These are phyloP conservation scores for Furcula furcula DNA, from an alignment of 2,888 invertebrate species.

Conservation along the genomic window DNA sequence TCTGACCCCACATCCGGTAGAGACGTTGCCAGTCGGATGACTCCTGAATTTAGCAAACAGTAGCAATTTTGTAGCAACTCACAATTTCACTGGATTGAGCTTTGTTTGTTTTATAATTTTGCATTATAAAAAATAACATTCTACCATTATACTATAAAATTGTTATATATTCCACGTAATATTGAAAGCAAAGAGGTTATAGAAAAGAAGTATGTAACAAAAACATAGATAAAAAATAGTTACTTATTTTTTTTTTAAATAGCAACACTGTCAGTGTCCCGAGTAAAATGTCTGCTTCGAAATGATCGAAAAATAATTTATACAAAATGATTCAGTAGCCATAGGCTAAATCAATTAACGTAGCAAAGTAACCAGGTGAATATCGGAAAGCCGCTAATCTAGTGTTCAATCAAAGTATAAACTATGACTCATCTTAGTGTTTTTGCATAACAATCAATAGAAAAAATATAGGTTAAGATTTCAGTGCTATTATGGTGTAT, in stretches of 20 bases:
- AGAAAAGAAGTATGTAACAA: no score
- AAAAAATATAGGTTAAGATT: slow-evolving; percentile 79
- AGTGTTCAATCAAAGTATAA: slow-evolving; percentile 44
- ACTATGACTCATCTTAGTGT: slow-evolving; percentile 66
- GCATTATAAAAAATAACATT: no score
- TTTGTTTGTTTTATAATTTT: slow-evolving; percentile 7
- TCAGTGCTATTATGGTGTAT: slow-evolving; percentile 66
- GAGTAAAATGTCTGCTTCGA: slow-evolving; percentile 76
- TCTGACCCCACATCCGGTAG: slow-evolving; percentile 50
- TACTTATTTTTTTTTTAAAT: slow-evolving; percentile 6
- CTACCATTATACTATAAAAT: no score
- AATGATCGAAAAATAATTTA: slow-evolving; percentile 62
- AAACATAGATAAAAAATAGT: no score
- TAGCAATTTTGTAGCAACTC: slow-evolving; percentile 29
- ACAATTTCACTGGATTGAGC: slow-evolving; percentile 16
- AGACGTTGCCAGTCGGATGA: slow-evolving; percentile 75
- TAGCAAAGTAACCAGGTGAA: slow-evolving; percentile 63
- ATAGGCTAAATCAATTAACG: slow-evolving; percentile 45
- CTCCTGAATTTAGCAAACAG: slow-evolving; percentile 76
- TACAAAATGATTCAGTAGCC: slow-evolving; percentile 57
- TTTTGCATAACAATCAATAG: slow-evolving; percentile 81
- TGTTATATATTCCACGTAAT: no score
- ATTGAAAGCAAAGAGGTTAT: no score
- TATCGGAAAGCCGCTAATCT: slow-evolving; percentile 38
- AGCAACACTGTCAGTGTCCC: slow-evolving; percentile 47